Evolutionary conservation across 2,888 invertebrate genomes (phyloP), one percentile per base, ranked within the genome.

Genomic region (Abrostola triplasia): DNA sequence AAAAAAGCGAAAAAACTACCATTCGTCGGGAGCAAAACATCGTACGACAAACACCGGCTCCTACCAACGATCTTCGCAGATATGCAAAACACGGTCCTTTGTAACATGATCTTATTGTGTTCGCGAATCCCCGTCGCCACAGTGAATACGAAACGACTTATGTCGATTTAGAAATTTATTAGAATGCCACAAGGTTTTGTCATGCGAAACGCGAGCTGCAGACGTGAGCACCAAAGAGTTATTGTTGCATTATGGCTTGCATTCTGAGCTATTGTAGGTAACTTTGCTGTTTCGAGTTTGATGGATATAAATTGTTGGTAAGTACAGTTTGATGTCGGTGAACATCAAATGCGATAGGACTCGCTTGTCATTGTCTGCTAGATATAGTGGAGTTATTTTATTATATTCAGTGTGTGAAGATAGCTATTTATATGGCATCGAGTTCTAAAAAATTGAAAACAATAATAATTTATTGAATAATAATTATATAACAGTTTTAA

Each of bases 41-140:
- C 85, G 67, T 76, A 82, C 84, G 84, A 87, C 85, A 88, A 86
- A 87, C 87, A 84, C 81, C 70, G 77, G 73, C 80, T 80, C 76
- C 79, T 79, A 70, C 76, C 80, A 81, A 76, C 86, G 88, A 89
- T 88, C 86, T 85, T 84, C 79, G 83, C 84, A 90, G 92, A 92
- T 91, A 93, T 93, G 92, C 92, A 92, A 92, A 92, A 86, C 89
- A 81, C 76, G 81, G 85, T 87, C 87, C 90, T 92, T 92, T 93
- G 94, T 90, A 91, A 92, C 91, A 90, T 90, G 92, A 94, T 94
- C 92, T 91, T 91, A 94, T 95, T 94, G 94, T 93, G 91, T 88
- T 87, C 86, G 76, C 82, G 87, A 90, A 88, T 88, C 84, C 85
- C 80, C 80, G 80, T 76, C 80, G 84, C 86, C 82, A 79, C 74